phyloP scores from a whole-genome alignment of 2,797 vertebrate genomes.

The Lagodon rhomboides region DNA sequence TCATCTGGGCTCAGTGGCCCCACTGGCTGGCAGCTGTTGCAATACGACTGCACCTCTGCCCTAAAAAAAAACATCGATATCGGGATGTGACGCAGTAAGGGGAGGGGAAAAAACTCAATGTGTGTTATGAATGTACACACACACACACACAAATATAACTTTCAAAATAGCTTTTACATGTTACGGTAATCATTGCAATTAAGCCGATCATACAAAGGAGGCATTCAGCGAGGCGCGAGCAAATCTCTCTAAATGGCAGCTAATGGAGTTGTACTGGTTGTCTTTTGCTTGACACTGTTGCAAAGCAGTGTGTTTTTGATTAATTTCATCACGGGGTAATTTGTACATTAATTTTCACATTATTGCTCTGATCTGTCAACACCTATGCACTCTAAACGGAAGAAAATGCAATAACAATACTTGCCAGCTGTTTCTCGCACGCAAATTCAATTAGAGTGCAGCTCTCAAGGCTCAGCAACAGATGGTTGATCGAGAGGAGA shows the following conservation, averaged over 20 bases:
- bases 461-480: conserved; percentile 82
- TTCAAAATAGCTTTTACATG: conserved; percentile 7
- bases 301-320: conserved; percentile 64
- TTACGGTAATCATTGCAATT: conserved; percentile 37
- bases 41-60: conserved; percentile 9
- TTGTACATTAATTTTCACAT: conserved; percentile 79
- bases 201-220: conserved; percentile 19
- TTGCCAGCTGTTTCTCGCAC: conserved; percentile 82
- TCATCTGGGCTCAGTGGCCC: conserved; percentile 29
- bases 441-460: conserved; percentile 83
- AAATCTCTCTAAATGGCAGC: conserved; percentile 38
- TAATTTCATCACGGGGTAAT: conserved; percentile 79
- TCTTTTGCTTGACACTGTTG: conserved; percentile 49
- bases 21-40: conserved; percentile 4
- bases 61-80: not conserved
- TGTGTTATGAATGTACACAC: not conserved
- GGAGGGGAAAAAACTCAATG: not conserved
- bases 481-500: conserved; percentile 79
- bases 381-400: conserved; percentile 82
- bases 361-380: conserved; percentile 80
- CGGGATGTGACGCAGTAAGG: not conserved
- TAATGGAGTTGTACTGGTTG: conserved; percentile 51
- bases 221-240: not conserved
- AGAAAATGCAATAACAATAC: conserved; percentile 82
- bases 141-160: conserved; percentile 2